phyloP scores from a whole-genome alignment of 2,888 invertebrate genomes.

The Eupithecia subumbrata region DNA sequence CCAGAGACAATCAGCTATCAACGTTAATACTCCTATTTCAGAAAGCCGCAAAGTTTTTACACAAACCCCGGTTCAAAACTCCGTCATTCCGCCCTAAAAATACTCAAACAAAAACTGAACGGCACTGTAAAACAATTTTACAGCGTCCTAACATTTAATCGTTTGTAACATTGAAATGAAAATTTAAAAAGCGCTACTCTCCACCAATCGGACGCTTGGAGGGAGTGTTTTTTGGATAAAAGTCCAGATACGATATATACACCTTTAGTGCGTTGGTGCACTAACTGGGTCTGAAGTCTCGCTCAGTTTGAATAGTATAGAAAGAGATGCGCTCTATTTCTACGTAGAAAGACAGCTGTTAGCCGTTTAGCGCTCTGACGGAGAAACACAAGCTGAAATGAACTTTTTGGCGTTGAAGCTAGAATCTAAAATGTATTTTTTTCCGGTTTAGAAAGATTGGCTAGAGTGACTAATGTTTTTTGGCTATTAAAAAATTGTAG shows the following conservation, averaged over 20 bases:
- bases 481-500: not conserved
- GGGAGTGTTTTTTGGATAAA: not conserved
- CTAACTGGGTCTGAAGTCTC: too few relatives aligned
- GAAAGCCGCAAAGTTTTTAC: constrained; percentile 5
- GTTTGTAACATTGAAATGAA: constrained; percentile 51
- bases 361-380: too few relatives aligned
- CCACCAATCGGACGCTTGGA: constrained; percentile 51
- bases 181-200: constrained; percentile 58
- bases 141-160: constrained; percentile 47
- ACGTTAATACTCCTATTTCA: constrained; percentile 4
- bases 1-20: not conserved
- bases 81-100: constrained; percentile 28
- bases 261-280: too few relatives aligned
- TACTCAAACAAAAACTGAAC: constrained; percentile 42
- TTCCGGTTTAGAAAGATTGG: too few relatives aligned
- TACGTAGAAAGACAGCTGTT: too few relatives aligned
- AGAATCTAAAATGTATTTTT: too few relatives aligned
- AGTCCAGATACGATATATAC: too few relatives aligned
- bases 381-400: too few relatives aligned
- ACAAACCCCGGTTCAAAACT: constrained; percentile 12
- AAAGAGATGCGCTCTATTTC: too few relatives aligned
- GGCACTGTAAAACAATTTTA: constrained; percentile 44
- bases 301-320: too few relatives aligned
- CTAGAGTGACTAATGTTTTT: too few relatives aligned
- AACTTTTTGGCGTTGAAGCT: too few relatives aligned